These are phyloP conservation scores for Aspidiotus rigidus DNA, from an alignment of 2,888 invertebrate genomes.

Conservation along the genomic window DNA sequence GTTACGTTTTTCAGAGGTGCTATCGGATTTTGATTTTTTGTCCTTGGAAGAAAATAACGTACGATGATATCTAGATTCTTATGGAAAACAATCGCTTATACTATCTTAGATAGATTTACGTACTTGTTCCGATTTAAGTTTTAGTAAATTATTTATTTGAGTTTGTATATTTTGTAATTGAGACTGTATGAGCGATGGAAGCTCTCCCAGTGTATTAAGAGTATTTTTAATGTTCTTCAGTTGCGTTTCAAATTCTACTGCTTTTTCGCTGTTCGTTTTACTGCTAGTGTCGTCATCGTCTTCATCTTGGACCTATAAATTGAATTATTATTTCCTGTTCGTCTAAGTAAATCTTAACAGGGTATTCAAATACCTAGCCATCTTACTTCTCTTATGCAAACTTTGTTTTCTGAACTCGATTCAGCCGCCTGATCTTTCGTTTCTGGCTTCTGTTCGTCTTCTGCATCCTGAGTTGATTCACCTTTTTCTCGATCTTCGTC, in stretches of 20 bases:
- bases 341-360: too few relatives aligned
- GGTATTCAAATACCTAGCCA: too few relatives aligned
- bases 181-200: slow-evolving; percentile 31
- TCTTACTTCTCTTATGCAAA: too few relatives aligned
- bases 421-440: too few relatives aligned
- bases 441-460: too few relatives aligned
- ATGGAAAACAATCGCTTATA: too few relatives aligned
- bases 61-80: neutral
- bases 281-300: slow-evolving; percentile 3
- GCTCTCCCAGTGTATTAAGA: slow-evolving; percentile 14
- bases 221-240: slow-evolving; percentile 23
- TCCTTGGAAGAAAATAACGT: slow-evolving; percentile 1
- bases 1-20: slow-evolving; percentile 21
- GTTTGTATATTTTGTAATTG: slow-evolving; percentile 23
- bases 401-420: too few relatives aligned
- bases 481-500: too few relatives aligned
- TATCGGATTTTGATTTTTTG: too few relatives aligned
- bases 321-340: too few relatives aligned
- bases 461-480: too few relatives aligned
- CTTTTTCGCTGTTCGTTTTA: neutral
- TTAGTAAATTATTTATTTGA: slow-evolving; percentile 22
- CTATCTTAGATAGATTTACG: slow-evolving; percentile 35
- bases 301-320: too few relatives aligned
- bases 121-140: slow-evolving; percentile 27
- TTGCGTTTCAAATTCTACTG: slow-evolving; percentile 23